Evolutionary conservation across 2,888 invertebrate genomes (phyloP).

Genomic region (Callinectes sapidus): DNA sequence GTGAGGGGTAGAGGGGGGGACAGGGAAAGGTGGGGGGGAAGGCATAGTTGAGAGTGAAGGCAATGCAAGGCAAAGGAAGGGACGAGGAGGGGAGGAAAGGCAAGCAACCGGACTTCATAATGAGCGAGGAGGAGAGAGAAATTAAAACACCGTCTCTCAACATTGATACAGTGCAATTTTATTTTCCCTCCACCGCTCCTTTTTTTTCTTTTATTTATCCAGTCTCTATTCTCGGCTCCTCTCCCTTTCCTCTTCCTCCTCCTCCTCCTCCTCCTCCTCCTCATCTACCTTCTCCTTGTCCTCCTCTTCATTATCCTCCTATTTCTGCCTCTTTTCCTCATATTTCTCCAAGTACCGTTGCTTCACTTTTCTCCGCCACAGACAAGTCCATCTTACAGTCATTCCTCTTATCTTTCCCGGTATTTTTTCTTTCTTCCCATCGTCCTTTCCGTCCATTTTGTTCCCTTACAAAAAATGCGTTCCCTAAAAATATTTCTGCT

Average conservation of each 20-base stretch:
- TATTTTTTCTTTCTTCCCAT: neutral
- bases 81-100: neutral
- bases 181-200: constrained; percentile 31
- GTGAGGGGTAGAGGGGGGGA: neutral
- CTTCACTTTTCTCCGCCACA: neutral
- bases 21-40: neutral
- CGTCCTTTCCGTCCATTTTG: neutral
- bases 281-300: neutral
- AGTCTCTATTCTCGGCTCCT: neutral
- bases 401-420: neutral
- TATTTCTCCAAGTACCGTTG: constrained; percentile 6
- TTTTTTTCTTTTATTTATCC: neutral
- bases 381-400: neutral
- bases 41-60: neutral
- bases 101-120: constrained; percentile 47
- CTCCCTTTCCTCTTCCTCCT: neutral
- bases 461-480: neutral
- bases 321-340: constrained; percentile 31
- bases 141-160: constrained; percentile 56
- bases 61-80: neutral
- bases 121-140: constrained; percentile 42
- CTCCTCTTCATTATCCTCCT: neutral
- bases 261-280: neutral
- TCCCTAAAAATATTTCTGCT: neutral
- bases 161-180: constrained; percentile 53